These are phyloP conservation scores for Frankliniella intonsa DNA, from an alignment of 2,888 invertebrate genomes.

Conservation along the genomic window DNA sequence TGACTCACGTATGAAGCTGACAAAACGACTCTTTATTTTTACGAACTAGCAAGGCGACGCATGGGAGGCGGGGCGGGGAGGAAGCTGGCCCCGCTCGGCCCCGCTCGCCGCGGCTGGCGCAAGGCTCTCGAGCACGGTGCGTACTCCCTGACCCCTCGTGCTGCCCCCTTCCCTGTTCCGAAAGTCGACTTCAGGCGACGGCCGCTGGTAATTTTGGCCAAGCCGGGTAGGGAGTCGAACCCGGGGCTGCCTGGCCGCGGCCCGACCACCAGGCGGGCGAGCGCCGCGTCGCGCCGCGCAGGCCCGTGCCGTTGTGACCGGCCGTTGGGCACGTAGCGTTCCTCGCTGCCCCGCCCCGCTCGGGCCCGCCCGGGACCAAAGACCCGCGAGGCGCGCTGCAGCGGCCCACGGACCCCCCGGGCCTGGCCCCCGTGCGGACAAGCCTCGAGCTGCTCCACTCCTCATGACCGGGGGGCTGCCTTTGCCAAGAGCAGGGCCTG, in stretches of 20 bases:
- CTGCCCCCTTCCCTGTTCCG: not conserved
- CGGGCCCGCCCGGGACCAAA: not conserved
- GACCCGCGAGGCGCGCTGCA: no score
- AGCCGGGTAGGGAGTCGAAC: not conserved
- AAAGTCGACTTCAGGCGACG: not conserved
- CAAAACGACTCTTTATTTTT: slow-evolving; percentile 11
- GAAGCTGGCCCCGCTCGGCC: not conserved
- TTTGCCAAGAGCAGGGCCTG: no score
- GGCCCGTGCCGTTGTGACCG: not conserved
- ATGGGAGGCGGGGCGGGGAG: not conserved
- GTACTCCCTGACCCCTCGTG: not conserved
- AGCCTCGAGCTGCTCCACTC: not conserved
- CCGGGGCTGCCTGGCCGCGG: no score
- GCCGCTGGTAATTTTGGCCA: not conserved
- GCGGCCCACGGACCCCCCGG: not conserved
- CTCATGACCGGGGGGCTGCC: no score
- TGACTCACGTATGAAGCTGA: not conserved
- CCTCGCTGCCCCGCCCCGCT: not conserved
- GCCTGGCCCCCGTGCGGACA: not conserved
- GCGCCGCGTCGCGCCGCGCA: not conserved
- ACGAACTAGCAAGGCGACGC: not conserved
- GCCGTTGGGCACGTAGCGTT: not conserved
- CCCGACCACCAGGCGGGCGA: no score
- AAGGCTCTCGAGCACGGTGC: no score
- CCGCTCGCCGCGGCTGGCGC: not conserved